A percentile compares a stretch with the other conserved stretches of the same genome.
phyloP scores from a whole-genome alignment of 2,113 vertebrate genomes.

The Alectura lathami region DNA sequence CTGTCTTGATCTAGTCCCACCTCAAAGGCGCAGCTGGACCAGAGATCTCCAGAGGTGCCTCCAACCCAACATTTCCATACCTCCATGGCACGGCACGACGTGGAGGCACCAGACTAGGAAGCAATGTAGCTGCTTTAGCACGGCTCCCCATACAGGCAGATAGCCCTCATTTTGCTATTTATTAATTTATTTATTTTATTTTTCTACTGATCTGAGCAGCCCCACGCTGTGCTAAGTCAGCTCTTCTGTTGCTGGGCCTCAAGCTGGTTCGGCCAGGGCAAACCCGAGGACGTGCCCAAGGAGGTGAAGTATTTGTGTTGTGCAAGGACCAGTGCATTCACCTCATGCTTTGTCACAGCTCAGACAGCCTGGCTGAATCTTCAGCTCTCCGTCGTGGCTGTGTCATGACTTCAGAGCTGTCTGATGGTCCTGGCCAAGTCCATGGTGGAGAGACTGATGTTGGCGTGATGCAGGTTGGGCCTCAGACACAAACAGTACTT shows the following conservation, averaged over 20 bases:
- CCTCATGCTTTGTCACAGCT: background rate
- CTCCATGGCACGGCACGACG: rapidly evolving
- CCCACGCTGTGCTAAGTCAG: background rate
- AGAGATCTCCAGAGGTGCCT: background rate
- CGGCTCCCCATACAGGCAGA: background rate
- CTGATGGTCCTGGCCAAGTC: background rate
- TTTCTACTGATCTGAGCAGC: background rate
- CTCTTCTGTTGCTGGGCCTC: background rate
- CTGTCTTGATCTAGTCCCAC: background rate
- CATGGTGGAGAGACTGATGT: background rate
- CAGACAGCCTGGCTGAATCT: background rate
- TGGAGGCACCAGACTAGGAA: background rate
- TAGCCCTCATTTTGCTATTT: background rate
- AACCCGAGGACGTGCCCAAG: rapidly evolving
- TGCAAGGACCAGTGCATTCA: background rate
- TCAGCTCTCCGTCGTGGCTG: background rate
- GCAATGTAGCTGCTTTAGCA: background rate
- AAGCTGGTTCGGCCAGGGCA: background rate
- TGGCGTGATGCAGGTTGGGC: background rate
- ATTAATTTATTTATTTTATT: background rate
- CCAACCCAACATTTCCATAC: background rate
- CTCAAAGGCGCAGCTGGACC: background rate
- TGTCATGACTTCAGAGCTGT: background rate
- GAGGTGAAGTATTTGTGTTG: background rate
- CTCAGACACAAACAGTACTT: slow-evolving; percentile 14